phyloP scores from a whole-genome alignment of 2,113 vertebrate species.

The Megalops atlanticus region DNA sequence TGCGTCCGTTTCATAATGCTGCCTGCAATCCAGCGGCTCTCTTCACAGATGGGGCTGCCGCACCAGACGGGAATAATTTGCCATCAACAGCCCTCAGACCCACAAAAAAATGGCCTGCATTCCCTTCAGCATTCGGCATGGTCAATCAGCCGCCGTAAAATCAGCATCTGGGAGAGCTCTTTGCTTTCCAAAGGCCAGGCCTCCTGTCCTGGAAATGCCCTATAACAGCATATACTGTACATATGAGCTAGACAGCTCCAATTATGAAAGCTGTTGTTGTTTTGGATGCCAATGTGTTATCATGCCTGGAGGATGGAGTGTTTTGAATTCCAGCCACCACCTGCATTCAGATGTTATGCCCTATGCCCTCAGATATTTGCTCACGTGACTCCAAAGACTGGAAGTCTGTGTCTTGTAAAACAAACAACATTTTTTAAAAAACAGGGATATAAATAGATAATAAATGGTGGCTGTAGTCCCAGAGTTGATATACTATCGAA shows the following conservation, averaged over 20 bases:
- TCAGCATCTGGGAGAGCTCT: background rate
- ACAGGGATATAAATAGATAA: background rate
- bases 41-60: background rate
- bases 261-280: too few species aligned
- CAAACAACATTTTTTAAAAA: background rate
- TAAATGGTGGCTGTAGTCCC: too few species aligned
- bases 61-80: background rate
- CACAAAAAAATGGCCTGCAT: background rate
- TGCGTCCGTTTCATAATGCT: conserved; percentile 8
- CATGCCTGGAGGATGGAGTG: too few species aligned
- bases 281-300: too few species aligned
- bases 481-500: too few species aligned
- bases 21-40: background rate
- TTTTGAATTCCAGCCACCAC: background rate
- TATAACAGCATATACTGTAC: too few species aligned
- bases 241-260: too few species aligned
- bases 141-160: conserved; percentile 10
- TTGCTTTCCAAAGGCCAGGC: background rate
- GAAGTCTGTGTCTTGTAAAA: too few species aligned
- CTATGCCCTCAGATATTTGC: background rate
- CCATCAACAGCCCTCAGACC: background rate
- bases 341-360: too few species aligned
- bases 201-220: background rate
- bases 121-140: background rate
- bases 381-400: too few species aligned